Conservation (phyloP, 2,113 vertebrate species). For the Mohoua ochrocephala region DNA sequence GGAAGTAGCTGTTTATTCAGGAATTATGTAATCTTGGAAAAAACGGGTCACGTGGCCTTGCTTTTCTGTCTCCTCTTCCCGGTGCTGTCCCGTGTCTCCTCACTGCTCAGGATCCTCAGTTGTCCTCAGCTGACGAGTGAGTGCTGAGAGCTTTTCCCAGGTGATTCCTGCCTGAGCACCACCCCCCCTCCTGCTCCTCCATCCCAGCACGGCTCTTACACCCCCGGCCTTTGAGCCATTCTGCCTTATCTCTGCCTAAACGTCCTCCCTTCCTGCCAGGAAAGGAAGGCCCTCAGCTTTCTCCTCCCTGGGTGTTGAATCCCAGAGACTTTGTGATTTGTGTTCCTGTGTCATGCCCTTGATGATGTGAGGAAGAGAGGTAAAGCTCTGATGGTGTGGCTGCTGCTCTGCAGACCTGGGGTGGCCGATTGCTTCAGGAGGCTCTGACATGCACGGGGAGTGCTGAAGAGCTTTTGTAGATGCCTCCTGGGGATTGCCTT, state of each 20-base stretch:
- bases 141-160: accelerated
- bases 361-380: neutral
- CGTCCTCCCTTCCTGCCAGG: neutral
- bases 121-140: neutral
- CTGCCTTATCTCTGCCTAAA: neutral
- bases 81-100: accelerated
- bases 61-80: neutral
- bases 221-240: neutral
- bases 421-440: neutral
- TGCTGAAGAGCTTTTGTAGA: neutral
- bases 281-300: neutral
- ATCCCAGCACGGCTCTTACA: neutral
- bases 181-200: neutral
- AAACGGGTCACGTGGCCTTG: neutral
- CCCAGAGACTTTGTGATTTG: neutral
- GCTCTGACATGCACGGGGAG: neutral
- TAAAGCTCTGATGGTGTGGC: neutral
- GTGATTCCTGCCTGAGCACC: neutral
- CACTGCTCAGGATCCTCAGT: neutral
- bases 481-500: neutral
- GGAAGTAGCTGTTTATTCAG: slow-evolving; percentile 20
- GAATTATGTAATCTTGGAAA: neutral
- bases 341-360: neutral
- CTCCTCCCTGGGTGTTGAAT: neutral
- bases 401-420: neutral